Evolutionary conservation across 2,797 vertebrate species (phyloP).

Genomic region (Anniella stebbinsi): DNA sequence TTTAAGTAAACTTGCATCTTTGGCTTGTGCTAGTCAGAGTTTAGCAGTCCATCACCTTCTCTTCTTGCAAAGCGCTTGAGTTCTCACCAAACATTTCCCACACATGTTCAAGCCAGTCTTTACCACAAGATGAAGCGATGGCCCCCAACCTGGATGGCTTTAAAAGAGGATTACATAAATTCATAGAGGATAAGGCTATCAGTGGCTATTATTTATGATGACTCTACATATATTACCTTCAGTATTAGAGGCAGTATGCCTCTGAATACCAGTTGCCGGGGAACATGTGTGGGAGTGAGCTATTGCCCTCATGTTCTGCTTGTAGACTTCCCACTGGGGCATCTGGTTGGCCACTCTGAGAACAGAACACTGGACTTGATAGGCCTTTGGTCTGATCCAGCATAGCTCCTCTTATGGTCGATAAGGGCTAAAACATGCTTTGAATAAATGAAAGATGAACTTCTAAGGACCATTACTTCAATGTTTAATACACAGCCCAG

Average conservation of each 20-base stretch:
- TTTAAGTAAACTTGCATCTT: neutral
- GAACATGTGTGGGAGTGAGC: neutral
- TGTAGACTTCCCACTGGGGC: too few species aligned
- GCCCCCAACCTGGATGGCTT: neutral
- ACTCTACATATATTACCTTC: too few species aligned
- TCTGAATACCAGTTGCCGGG: neutral
- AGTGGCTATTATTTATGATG: neutral
- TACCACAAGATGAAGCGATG: neutral
- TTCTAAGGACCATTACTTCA: neutral
- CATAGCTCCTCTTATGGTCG: neutral
- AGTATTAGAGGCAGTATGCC: neutral
- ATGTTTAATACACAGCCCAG: neutral
- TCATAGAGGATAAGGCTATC: neutral
- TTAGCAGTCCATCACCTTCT: neutral
- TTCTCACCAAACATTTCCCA: neutral
- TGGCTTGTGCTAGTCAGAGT: neutral
- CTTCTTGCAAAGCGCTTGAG: neutral
- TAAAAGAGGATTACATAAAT: neutral
- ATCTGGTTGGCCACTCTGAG: neutral
- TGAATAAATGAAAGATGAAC: neutral
- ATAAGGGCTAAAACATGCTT: neutral
- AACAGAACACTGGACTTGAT: neutral
- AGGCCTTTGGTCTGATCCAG: too few species aligned
- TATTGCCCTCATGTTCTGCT: neutral
- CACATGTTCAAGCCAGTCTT: neutral